Base-by-base conservation (phyloP, 2,797 vertebrate species). In the Enteromius fasciolatus region DNA sequence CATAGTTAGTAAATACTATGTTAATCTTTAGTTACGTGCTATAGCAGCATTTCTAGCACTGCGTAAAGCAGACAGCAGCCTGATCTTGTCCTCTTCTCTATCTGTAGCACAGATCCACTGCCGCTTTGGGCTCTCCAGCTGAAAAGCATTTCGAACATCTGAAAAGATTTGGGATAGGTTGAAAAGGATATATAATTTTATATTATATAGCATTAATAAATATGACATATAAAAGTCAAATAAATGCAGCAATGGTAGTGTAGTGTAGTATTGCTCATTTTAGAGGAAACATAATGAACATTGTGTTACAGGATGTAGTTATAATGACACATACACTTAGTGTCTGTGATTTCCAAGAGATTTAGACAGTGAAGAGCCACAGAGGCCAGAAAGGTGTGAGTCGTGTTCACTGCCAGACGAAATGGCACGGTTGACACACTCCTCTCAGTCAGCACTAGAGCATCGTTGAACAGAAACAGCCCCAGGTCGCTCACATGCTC, bases 381-480 rank as follows among this genome's bases (percentile, higher is more conserved):
- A 0, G 95, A 95, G 6, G 94, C 93, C 85, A 94, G 87, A 90
- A 97, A 98, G 0, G 92, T 94, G 91, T 95, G 94, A 17, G 93
- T 89, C 73, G 91, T 88, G n/a, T 84, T 88, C 80, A 87, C 84
- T 46, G 88, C 83, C 83, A 87, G 59, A n/a, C 92, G 86, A 90
- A 95, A 97, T 3, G 95, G 94, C 3, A 83, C 88, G 17, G 96
- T 91, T 23, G 84, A 89, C 14, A 90, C 89, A 2, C 46, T 83
- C 48, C 87, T 87, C 41, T 83, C 87, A 0, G 92, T 94, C 87
- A 96, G 59, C 72, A 95, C 89, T 81, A 95, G 80, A 6, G 90
- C 90, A 1, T 96, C 95, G 0, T 86, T 96, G 82, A 97, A 96
- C 87, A 97, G 94, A 88, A 96, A 97, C 80, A 96, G 90, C 44